phyloP scores from a whole-genome alignment of 2,888 invertebrate species.

The Hylaea fasciaria region DNA sequence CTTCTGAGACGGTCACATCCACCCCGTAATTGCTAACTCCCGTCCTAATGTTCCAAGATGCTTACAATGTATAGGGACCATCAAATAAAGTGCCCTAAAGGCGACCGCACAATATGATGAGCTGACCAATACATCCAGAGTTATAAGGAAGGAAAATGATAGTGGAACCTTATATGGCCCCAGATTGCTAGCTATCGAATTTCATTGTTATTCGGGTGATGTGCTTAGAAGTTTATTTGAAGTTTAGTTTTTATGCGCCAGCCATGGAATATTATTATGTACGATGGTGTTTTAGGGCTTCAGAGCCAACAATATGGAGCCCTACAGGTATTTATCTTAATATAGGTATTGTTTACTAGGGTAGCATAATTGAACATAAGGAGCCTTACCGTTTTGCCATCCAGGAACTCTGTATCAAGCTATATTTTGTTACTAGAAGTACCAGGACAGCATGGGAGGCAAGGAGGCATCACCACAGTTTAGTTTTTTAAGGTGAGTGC shows the following conservation, averaged over 20 bases:
- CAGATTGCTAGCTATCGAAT: constrained; percentile 19
- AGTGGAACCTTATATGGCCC: constrained; percentile 18
- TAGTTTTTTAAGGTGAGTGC: too few species aligned
- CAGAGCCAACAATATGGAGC: too few species aligned
- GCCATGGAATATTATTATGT: constrained; percentile 10
- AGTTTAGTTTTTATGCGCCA: constrained; percentile 17
- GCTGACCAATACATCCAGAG: constrained; percentile 27
- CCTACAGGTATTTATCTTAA: too few species aligned
- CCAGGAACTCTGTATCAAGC: too few species aligned
- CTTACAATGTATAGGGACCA: constrained; percentile 36
- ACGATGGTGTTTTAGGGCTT: background rate
- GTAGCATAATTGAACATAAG: too few species aligned
- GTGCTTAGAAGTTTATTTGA: constrained; percentile 12
- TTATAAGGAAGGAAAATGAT: constrained; percentile 30
- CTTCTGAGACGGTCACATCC: constrained; percentile 10
- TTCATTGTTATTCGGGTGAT: constrained; percentile 25
- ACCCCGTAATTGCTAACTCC: constrained; percentile 30
- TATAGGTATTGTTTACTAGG: too few species aligned
- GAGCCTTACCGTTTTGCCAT: too few species aligned
- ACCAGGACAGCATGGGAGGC: too few species aligned
- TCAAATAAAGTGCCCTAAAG: constrained; percentile 59
- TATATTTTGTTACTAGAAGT: too few species aligned
- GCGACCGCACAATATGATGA: constrained; percentile 45
- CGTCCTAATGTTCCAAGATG: constrained; percentile 24
- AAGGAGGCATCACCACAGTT: too few species aligned